Evolutionary conservation across 2,888 invertebrate species (phyloP), one percentile per base, ranked within the genome.

Genomic region (Dolomedes plantarius): DNA sequence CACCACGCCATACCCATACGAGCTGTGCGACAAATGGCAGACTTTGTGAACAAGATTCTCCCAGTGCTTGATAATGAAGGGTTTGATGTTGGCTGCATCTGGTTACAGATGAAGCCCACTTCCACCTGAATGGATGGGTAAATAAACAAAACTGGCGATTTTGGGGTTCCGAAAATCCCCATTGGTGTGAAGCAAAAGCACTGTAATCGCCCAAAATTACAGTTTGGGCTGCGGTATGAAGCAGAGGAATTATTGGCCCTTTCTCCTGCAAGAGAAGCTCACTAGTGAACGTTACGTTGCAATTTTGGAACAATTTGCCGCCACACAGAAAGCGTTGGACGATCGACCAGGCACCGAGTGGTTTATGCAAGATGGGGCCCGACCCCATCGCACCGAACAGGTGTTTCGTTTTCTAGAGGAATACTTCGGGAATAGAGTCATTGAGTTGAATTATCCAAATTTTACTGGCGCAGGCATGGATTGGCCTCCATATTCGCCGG

Each of bases 31-130:
- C 39, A 39, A 69, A 36, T 19, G 39, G 5, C 2, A 28, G 69
- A 69, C n/a, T 69, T 69, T 69, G 27, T 2, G 39, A 69, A 69
- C 28, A 3, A n/a, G 72, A 41, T 72, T 3, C 28, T 72, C 46
- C 72, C 29, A 46, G 72, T 46, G 46, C 72, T 46, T 1, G 72
- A 72, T 28, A 11, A 0, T 46, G 72, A 69, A 28, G 36, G 39
- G 36, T 69, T 69, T 69, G 69, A 69, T 69, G 69, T 36, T 32
- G 69, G 19, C 11, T 72, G 46, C 46, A 46, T 72, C 50, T 72
- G 46, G 16, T 28, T 72, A 46, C 46, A 13, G 28, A 46, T 28
- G 46, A 46, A 46, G 46, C 72, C 3, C 50, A 46, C 23, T 72
- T 72, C 27, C 46, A 46, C 46, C 16, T 72, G 16, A 72, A 46